These are phyloP conservation scores for Mobula hypostoma DNA, from an alignment of 2,113 vertebrate genomes.

Conservation along the genomic window DNA sequence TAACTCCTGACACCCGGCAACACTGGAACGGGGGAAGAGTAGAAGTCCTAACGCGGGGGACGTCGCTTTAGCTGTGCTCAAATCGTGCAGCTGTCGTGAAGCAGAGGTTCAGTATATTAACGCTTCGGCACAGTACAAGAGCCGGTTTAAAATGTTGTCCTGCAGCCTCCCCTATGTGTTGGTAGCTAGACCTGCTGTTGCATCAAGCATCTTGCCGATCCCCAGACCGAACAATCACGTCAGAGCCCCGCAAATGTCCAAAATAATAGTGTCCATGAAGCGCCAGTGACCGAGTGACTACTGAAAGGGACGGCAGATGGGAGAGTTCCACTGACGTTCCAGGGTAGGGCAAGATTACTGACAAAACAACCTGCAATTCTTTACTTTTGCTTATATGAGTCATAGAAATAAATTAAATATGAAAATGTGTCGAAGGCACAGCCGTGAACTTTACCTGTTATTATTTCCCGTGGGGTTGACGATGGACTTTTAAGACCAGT, in stretches of 20 bases:
- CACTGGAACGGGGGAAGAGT: not conserved
- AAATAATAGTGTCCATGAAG: not conserved
- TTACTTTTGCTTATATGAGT: not conserved
- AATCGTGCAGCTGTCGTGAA: not conserved
- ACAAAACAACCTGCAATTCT: not conserved
- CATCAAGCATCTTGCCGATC: not conserved
- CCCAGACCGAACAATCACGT: not conserved
- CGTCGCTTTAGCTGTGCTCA: not conserved
- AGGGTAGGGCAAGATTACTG: too few relatives aligned
- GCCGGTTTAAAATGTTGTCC: not conserved
- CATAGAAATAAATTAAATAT: not conserved
- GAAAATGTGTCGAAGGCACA: not conserved
- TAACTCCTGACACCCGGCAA: not conserved
- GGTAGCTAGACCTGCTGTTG: not conserved
- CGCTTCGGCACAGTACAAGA: not conserved
- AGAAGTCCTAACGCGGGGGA: not conserved
- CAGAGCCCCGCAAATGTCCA: too few relatives aligned
- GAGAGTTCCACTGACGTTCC: too few relatives aligned
- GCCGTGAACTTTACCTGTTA: not conserved
- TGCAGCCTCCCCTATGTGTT: conserved; percentile 28
- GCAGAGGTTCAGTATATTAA: not conserved
- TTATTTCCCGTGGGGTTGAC: not conserved
- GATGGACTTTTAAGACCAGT: not conserved
- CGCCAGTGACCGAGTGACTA: not conserved
- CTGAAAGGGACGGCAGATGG: too few relatives aligned